Evolutionary conservation across 1,140 invertebrate genomes (phyloP).

Genomic region (Caerostris darwini): DNA sequence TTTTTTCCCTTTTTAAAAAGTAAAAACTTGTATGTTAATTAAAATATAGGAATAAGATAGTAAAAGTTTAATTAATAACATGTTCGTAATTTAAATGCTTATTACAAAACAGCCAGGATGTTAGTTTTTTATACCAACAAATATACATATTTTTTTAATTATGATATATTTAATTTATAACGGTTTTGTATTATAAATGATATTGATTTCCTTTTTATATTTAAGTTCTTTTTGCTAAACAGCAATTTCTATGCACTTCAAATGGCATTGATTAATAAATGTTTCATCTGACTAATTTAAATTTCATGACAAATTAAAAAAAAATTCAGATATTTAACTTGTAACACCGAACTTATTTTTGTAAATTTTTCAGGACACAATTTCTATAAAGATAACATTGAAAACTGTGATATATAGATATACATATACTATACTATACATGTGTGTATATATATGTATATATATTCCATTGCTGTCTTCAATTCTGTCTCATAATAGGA

Average conservation of each 20-base stretch:
- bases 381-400: background rate
- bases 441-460: background rate
- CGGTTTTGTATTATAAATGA: background rate
- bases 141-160: no score
- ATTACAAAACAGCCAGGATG: no score
- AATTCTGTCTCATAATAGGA: background rate
- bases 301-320: no score
- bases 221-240: background rate
- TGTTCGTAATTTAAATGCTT: no score
- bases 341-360: conserved; percentile 43
- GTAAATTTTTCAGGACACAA: conserved; percentile 9
- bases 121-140: no score
- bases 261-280: no score
- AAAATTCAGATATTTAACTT: no score
- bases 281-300: no score
- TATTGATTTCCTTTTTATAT: background rate
- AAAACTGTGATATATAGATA: background rate
- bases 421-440: background rate
- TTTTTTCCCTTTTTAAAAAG: no score
- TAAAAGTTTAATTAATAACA: no score
- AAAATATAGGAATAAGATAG: no score
- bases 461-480: background rate
- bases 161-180: background rate
- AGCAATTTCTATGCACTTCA: background rate
- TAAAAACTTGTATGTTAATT: no score